Conservation (phyloP, 2,113 vertebrate genomes). For the Oryzias javanicus region DNA sequence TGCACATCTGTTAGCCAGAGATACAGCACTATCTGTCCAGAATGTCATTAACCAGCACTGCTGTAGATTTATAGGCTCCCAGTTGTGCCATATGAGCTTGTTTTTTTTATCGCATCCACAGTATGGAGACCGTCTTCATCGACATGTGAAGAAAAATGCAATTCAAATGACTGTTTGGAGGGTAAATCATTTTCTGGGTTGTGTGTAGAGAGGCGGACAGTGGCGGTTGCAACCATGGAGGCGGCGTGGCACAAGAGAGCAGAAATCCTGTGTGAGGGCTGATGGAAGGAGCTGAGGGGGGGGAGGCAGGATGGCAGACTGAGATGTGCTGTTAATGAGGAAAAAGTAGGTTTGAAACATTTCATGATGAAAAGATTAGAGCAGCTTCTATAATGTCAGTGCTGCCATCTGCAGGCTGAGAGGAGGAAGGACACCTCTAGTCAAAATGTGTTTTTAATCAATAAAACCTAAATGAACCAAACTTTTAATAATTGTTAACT, state of each 20-base stretch:
- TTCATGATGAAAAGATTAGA: not conserved
- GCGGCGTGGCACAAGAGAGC: constrained; percentile 2
- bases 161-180: constrained; percentile 11
- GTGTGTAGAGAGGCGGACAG: not conserved
- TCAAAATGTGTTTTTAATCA: too few relatives aligned
- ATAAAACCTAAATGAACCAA: too few relatives aligned
- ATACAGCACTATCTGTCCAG: constrained; percentile 53
- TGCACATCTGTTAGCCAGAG: constrained; percentile 62
- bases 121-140: constrained; percentile 19
- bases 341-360: constrained; percentile 6
- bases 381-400: constrained; percentile 1
- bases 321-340: constrained; percentile 18
- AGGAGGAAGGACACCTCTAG: constrained; percentile 4
- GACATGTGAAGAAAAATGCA: constrained; percentile 5
- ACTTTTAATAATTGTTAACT: too few relatives aligned
- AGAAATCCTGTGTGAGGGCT: constrained; percentile 11
- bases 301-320: not conserved
- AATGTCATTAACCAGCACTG: constrained; percentile 51
- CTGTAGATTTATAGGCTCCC: constrained; percentile 44
- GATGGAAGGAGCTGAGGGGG: constrained; percentile 12
- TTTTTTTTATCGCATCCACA: constrained; percentile 25
- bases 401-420: constrained; percentile 56
- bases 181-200: constrained; percentile 12
- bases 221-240: constrained; percentile 20
- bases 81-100: constrained; percentile 30